Evolutionary conservation across 2,888 invertebrate species (phyloP).

Genomic region (Lasioglossum lativentre): DNA sequence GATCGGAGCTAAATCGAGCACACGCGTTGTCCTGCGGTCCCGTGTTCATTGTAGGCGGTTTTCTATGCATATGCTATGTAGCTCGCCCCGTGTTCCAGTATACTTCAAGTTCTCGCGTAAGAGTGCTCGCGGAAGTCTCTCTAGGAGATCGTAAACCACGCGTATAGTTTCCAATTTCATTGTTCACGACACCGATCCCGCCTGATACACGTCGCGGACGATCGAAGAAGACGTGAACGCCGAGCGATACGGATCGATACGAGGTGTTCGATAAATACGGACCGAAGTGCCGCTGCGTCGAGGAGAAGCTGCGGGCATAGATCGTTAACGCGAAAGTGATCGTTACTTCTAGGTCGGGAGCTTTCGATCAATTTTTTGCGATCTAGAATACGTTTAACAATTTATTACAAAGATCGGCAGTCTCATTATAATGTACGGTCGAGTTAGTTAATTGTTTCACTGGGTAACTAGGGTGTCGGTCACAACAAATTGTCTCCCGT

Average conservation of each 20-base stretch:
- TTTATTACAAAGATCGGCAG: neutral
- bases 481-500: neutral
- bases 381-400: neutral
- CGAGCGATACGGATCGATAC: slow-evolving; percentile 4
- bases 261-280: neutral
- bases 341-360: neutral
- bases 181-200: slow-evolving; percentile 8
- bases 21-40: neutral
- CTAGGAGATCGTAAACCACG: slow-evolving; percentile 34
- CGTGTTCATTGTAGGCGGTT: slow-evolving; percentile 19
- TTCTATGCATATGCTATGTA: neutral
- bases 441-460: neutral
- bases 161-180: slow-evolving; percentile 63
- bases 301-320: neutral
- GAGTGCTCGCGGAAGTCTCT: slow-evolving; percentile 24
- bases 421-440: neutral
- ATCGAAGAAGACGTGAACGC: slow-evolving; percentile 34
- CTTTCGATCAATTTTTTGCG: no score
- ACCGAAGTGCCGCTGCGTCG: no score
- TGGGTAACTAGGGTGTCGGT: neutral
- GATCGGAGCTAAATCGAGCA: slow-evolving; percentile 8
- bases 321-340: neutral
- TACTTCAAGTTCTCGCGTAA: slow-evolving; percentile 9
- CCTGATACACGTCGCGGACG: slow-evolving; percentile 24
- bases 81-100: neutral